phyloP scores from a whole-genome alignment of 1,140 invertebrate species.

The Drosophila grimshawi region DNA sequence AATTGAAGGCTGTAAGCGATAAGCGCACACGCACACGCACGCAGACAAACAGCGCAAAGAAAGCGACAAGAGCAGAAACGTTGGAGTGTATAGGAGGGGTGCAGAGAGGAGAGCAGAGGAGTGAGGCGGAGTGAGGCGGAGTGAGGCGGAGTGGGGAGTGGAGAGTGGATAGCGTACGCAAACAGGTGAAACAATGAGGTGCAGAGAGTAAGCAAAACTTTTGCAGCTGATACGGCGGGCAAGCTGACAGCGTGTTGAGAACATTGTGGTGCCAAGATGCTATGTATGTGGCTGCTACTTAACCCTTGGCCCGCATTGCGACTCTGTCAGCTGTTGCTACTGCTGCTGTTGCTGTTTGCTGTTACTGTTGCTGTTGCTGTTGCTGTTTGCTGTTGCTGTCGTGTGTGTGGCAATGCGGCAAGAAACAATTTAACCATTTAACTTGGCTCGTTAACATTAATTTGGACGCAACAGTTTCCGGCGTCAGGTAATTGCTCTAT shows the following conservation, averaged over 20 bases:
- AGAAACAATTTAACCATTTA: slow-evolving; percentile 62
- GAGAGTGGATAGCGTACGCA: slow-evolving; percentile 18
- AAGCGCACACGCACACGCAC: slow-evolving; percentile 55
- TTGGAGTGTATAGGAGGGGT: too few species aligned
- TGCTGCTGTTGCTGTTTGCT: slow-evolving; percentile 18
- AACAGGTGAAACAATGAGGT: slow-evolving; percentile 44
- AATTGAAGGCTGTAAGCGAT: slow-evolving; percentile 56
- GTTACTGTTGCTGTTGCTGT: slow-evolving; percentile 4
- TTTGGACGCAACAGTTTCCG: slow-evolving; percentile 54
- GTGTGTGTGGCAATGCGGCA: slow-evolving; percentile 39
- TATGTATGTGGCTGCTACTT: slow-evolving; percentile 13
- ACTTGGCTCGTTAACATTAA: slow-evolving; percentile 67
- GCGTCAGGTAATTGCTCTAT: slow-evolving; percentile 46
- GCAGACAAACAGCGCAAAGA: slow-evolving; percentile 6
- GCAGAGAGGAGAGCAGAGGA: neutral
- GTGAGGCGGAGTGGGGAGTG: neutral
- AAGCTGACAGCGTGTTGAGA: slow-evolving; percentile 42
- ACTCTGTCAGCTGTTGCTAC: slow-evolving; percentile 23
- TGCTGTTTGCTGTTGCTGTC: slow-evolving; percentile 3
- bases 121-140: neutral
- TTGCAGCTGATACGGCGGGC: slow-evolving; percentile 37
- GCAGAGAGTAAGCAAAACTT: slow-evolving; percentile 41
- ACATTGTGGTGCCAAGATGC: slow-evolving; percentile 18
- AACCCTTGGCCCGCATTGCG: slow-evolving; percentile 39
- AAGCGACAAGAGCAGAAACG: neutral